Percentiles rank a stretch among this genome's conserved stretches.
These are phyloP conservation scores for Peucedramus taeniatus DNA, from an alignment of 2,113 vertebrate genomes.

Conservation along the genomic window DNA sequence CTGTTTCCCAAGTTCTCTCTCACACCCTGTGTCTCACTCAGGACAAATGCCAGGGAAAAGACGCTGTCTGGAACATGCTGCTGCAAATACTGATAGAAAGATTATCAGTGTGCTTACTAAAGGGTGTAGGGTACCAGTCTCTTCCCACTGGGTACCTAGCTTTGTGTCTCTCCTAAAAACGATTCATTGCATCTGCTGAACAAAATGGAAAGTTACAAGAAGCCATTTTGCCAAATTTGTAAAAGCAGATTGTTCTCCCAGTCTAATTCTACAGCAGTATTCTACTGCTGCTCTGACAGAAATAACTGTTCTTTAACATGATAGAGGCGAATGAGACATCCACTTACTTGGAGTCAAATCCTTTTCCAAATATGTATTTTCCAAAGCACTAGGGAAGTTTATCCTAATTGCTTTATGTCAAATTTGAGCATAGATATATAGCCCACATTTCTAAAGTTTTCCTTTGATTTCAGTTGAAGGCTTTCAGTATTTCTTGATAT, in stretches of 20 bases:
- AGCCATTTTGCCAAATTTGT: neutral
- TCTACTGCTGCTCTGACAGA: neutral
- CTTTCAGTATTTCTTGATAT: neutral
- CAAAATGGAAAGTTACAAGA: neutral
- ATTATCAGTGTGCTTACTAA: neutral
- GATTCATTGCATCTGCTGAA: neutral
- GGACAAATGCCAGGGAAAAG: neutral
- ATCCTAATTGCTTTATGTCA: neutral
- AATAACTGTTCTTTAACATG: neutral
- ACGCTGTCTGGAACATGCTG: neutral
- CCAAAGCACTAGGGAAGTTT: neutral
- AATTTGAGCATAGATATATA: neutral
- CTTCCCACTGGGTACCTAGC: neutral
- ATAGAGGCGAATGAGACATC: neutral
- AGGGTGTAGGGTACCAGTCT: neutral
- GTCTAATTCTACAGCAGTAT: neutral
- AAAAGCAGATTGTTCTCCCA: neutral
- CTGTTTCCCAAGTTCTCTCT: neutral
- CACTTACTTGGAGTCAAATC: neutral
- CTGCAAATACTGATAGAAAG: neutral
- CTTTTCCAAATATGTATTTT: neutral
- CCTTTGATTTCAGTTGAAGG: neutral
- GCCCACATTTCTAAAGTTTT: neutral
- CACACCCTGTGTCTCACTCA: neutral
- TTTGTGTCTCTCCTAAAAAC: neutral